Evolutionary conservation across 2,797 vertebrate species (phyloP), one percentile per base, ranked within the genome.

Genomic region (Manis javanica): DNA sequence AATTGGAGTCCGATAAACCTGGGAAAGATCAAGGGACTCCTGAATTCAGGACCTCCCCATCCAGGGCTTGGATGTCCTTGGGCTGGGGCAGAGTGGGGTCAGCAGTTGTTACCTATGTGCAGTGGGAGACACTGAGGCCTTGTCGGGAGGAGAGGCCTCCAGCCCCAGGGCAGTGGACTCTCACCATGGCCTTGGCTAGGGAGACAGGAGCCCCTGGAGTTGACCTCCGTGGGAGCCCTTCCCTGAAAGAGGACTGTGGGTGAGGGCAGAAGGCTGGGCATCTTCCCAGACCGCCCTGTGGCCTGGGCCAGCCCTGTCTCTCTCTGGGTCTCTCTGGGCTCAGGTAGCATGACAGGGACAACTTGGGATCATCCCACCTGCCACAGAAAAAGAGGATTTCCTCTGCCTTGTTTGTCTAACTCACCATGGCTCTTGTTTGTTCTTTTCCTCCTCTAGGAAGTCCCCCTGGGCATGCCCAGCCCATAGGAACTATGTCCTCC

Each of bases 1-100:
- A 99, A 53, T 95, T 99, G 99, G n/a, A 99, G 96, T 1, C 98
- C 99, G 0, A 99, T 94, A 2, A 98, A 99, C 93, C 99, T 99
- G 98, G 0, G 93, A 12, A 92, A 24, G 71, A 91, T 55, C 37
- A 81, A 37, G n/a, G 19, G 57, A 69, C 3, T 2, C 11, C 18
- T 87, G 88, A 83, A 72, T 34, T 83, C n/a, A 74, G 63, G 51
- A 71, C 39, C 42, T 14, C 24, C 21, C 16, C 0, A 6, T 57
- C 15, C 23, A 75, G 53, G 78, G 42, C 59, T 51, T 71, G 8
- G 49, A 37, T 5, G 23, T 66, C 63, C 69, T 55, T 6, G 34
- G 13, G n/a, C 10, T 69, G 19, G 53, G 18, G 14, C 49, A 49
- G 12, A 78, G 61, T 39, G 7, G 11, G 34, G 49, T 77, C 69